A percentile compares a stretch with the other conserved stretches of the same genome.
These are phyloP conservation scores for Podarcis raffonei DNA, from an alignment of 2,113 vertebrate genomes.

Conservation along the genomic window DNA sequence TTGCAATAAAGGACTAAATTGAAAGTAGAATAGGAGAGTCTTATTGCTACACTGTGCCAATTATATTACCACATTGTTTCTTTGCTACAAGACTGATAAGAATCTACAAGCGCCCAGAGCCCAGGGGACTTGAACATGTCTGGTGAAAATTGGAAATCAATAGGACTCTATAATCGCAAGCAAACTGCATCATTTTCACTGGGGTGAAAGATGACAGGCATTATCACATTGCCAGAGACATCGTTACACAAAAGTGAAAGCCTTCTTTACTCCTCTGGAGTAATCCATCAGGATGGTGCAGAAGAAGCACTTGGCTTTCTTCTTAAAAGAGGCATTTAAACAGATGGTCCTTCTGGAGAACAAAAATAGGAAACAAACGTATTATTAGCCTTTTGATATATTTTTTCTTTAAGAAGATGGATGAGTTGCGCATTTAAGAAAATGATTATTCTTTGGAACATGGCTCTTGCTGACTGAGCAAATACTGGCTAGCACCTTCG, in stretches of 20 bases:
- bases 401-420: constrained; percentile 1
- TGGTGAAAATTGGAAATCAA: constrained; percentile 86
- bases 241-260: constrained; percentile 46
- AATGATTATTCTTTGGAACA: constrained; percentile 42
- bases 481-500: constrained; percentile 51
- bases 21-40: constrained; percentile 78
- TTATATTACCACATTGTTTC: constrained; percentile 78
- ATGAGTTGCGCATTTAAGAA: constrained; percentile 33
- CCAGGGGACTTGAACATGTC: constrained; percentile 71
- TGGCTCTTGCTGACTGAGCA: constrained; percentile 44
- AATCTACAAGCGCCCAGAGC: constrained; percentile 71
- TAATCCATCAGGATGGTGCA: constrained; percentile 34
- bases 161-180: constrained; percentile 82
- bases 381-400: constrained; percentile 36
- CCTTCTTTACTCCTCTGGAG: constrained; percentile 49
- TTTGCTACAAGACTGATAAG: constrained; percentile 75
- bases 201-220: constrained; percentile 73
- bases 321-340: constrained; percentile 31
- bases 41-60: constrained; percentile 72
- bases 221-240: constrained; percentile 46
- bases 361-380: constrained; percentile 37
- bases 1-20: constrained; percentile 82
- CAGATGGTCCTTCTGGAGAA: constrained; percentile 38
- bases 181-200: constrained; percentile 77
- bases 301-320: constrained; percentile 27